Base-by-base conservation (phyloP, 2,113 vertebrate species). In the Casuarius casuarius region DNA sequence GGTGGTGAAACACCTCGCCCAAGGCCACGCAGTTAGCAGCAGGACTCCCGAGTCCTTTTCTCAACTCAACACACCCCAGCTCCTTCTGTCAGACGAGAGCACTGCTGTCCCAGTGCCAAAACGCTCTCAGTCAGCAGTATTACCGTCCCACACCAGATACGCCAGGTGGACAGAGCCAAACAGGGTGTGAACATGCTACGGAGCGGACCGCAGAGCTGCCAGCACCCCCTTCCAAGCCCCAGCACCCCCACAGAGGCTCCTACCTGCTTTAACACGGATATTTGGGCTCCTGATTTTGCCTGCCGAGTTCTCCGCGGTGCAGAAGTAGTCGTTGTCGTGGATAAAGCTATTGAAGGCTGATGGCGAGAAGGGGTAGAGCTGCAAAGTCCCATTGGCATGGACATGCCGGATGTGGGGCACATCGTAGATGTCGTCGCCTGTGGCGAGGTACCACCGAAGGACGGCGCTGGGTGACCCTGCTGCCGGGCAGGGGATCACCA, bases 311-410 rank as follows among this genome's bases (percentile, higher is more conserved):
- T 99, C 99, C 28, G 99, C 99, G 2, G 99, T 99, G 98, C 99
- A 99, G 98, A 99, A 99, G 97, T 99, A 99, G 98, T 99, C 99
- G 95, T 99, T 99, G 98, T 99, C 99, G 81, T 99, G 99, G 98
- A 99, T 99, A 96, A 99, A 99, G 98, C 99, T 99, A 94, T 99
- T 99, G 99, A 99, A 99, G 98, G 99, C 99, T 91, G 99, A 99
- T 96, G 99, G 99, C 96, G 99, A 99, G 98, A 99, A 99, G 92
- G 99, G 98, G 98, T 99, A 99, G 97, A 99, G 99, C 97, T 99
- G 99, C 94, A 99, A 98, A 42, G 99, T 99, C 98, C 99, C 99
- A 48, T 99, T 99, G 98, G 99, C 99, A 87, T 99, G 99, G 97
- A 99, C 99, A 44, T 99, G 99, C 94, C 99, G 98, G 98, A 99